A percentile compares a stretch with the other conserved stretches of the same genome.
Conservation (phyloP, 2,113 vertebrate genomes). For the Phasianus colchicus region DNA sequence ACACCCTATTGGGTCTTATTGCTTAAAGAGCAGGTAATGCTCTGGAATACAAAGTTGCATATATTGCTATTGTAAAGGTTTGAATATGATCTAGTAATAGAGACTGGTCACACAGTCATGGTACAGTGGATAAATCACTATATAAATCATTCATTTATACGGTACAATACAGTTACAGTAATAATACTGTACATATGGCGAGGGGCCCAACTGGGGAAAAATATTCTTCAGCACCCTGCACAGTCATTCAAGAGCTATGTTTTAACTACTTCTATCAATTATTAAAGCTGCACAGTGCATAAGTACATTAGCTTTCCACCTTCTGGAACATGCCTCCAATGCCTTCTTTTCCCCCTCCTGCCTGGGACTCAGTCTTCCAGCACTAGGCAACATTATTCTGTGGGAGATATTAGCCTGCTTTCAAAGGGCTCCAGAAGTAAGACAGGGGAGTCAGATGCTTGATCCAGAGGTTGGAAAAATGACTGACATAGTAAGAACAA, state of each 20-base stretch:
- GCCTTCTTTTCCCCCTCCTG: neutral
- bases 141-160: constrained; percentile 33
- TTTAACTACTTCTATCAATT: constrained; percentile 47
- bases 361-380: neutral
- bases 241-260: constrained; percentile 3
- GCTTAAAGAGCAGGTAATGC: constrained; percentile 31
- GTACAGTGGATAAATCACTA: constrained; percentile 35
- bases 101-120: neutral
- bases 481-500: neutral
- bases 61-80: constrained; percentile 7
- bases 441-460: neutral
- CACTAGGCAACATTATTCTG: neutral
- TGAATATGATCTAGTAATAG: constrained; percentile 21
- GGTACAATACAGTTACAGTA: constrained; percentile 1
- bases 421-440: neutral
- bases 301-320: neutral
- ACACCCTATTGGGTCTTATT: neutral
- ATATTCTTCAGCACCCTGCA: constrained; percentile 3
- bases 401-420: neutral
- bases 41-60: constrained; percentile 16
- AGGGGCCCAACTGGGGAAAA: neutral
- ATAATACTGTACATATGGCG: neutral
- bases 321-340: neutral
- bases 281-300: neutral
- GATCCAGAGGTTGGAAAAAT: neutral